Conservation (phyloP, 1,140 invertebrate species). For the Pomacea maculata region DNA sequence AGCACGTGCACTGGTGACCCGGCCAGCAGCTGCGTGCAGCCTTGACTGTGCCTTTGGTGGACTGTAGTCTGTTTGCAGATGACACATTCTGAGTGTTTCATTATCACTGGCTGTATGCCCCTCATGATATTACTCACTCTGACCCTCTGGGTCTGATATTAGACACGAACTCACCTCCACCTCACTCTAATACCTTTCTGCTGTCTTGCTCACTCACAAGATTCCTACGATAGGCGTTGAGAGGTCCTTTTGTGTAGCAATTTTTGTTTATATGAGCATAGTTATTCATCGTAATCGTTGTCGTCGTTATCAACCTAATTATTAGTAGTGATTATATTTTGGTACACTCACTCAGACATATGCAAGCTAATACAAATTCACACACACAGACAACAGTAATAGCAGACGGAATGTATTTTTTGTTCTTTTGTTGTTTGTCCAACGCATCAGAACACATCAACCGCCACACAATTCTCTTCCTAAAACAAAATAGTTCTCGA, state of each 20-base stretch:
- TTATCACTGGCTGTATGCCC: neutral
- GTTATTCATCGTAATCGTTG: neutral
- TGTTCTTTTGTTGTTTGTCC: no score
- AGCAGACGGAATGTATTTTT: no score
- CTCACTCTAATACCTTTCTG: no score
- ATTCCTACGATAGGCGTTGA: neutral
- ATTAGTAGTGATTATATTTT: no score
- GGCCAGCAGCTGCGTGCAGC: no score
- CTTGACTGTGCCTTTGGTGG: no score
- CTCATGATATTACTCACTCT: neutral
- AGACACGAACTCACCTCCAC: neutral
- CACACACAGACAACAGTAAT: neutral
- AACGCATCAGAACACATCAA: neutral
- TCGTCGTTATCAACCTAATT: no score
- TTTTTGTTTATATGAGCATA: neutral
- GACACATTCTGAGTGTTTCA: neutral
- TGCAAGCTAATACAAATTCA: neutral
- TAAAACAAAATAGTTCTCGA: neutral
- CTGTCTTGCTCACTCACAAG: neutral
- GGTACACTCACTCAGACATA: conserved; percentile 4
- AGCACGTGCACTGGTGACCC: no score
- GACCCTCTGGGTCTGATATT: neutral
- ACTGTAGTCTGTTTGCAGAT: neutral
- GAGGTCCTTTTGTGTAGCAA: neutral
- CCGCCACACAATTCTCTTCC: neutral